A percentile compares a stretch with the other conserved stretches of the same genome.
Evolutionary conservation across 35 echinoderm and acorn worm species (phyloP).

Genomic region (Apostichopus parvimensis): DNA sequence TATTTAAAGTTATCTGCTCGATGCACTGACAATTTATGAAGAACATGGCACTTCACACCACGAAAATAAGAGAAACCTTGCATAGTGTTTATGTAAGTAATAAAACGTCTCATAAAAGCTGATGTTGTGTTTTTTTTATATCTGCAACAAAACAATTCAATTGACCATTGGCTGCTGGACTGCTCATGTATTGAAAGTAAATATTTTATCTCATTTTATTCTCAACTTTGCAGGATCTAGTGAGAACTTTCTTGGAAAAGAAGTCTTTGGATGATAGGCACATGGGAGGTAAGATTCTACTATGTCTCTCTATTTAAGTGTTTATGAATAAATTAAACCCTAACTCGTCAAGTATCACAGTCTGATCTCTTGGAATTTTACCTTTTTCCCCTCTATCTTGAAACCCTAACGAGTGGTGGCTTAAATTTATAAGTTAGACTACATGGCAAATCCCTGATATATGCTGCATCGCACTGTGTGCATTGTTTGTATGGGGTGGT

Average conservation of each 20-base stretch:
- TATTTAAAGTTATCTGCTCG: too few species aligned
- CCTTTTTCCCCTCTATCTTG: not conserved
- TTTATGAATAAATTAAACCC: not conserved
- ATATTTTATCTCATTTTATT: not conserved
- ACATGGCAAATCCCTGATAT: not conserved
- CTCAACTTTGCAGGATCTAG: not conserved
- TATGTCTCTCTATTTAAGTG: too few species aligned
- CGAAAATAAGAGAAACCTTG: too few species aligned
- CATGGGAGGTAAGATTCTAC: not conserved
- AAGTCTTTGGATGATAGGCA: conserved; percentile 25
- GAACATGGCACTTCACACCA: too few species aligned
- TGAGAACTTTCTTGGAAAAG: conserved; percentile 21
- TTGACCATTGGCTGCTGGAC: too few species aligned
- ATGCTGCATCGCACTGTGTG: not conserved
- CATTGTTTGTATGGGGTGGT: not conserved
- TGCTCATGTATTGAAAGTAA: too few species aligned
- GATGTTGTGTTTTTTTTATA: too few species aligned
- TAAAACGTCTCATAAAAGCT: too few species aligned
- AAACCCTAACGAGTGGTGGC: not conserved
- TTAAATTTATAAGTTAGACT: not conserved
- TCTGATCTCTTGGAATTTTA: not conserved
- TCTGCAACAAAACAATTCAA: too few species aligned
- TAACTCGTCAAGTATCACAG: not conserved
- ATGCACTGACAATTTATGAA: too few species aligned
- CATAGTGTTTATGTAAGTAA: too few species aligned